phyloP scores from a whole-genome alignment of 2,113 vertebrate genomes.

The Arenaria interpres region DNA sequence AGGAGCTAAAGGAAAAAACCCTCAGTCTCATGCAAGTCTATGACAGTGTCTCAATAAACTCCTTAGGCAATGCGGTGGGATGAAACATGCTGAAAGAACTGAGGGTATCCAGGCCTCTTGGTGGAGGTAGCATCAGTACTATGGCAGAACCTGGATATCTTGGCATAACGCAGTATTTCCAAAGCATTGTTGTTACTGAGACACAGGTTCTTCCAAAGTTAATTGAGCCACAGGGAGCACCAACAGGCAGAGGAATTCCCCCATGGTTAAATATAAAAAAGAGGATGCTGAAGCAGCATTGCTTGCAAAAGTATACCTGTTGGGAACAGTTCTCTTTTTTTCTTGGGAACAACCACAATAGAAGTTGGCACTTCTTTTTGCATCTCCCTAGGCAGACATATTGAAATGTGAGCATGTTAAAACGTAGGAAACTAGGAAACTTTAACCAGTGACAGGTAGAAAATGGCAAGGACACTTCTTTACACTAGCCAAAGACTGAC shows the following conservation, averaged over 20 bases:
- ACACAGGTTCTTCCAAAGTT: not conserved
- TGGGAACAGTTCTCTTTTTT: not conserved
- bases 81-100: not conserved
- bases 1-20: not conserved
- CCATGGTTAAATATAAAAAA: not conserved
- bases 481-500: not conserved
- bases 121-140: not conserved
- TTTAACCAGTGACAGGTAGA: not conserved
- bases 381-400: not conserved
- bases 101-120: not conserved
- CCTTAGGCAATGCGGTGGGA: not conserved
- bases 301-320: not conserved
- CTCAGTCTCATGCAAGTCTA: fast-evolving
- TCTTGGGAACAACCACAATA: not conserved
- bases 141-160: not conserved
- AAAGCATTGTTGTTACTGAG: not conserved
- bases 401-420: not conserved
- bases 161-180: not conserved
- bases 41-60: not conserved
- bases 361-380: not conserved
- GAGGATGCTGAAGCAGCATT: not conserved
- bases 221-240: not conserved
- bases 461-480: not conserved
- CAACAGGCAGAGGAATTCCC: not conserved
- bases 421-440: not conserved